Evolutionary conservation across 2,113 vertebrate species (phyloP), one percentile per base, ranked within the genome.

Genomic region (Solea senegalensis): DNA sequence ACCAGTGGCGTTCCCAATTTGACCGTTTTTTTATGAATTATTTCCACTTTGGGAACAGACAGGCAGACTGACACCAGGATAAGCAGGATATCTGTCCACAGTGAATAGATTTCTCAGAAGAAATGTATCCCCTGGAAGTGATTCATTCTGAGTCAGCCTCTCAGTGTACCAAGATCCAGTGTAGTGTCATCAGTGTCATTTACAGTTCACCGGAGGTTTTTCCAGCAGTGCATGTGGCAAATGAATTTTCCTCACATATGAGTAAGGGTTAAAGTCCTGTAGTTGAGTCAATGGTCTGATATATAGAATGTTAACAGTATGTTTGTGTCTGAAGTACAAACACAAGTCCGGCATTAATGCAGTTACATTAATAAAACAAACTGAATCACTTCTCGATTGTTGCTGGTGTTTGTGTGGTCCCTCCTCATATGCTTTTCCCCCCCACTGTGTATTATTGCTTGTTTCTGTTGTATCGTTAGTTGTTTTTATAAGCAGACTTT

Each of bases 131-230:
- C 34, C 34, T 34, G 34, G 34, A 34, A 34, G 34, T 34, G 34
- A 34, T 34, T 34, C 3, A 34, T 34, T 74, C 15, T 80, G 48
- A 69, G 34, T 74, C 65, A 73, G 34, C 44, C 16, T 2, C 59
- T 40, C 4, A 49, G 64, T 56, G 9, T 21, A 39, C 66, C 60
- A 50, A 3, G 12, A 46, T 57, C 6, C 15, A 26, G 14, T 13
- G 2, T 21, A 16, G 34, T 26, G 15, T 40, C n/a, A 45, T 51
- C 6, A 43, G 5, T 53, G 65, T 8, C 49, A 53, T 48, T 63
- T 39, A 27, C 7, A n/a, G 8, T 9, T 9, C 28, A 40, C 3
- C 12, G 16, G 12, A 59, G 8, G 9, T 45, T 46, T 21, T 28
- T 2, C 60, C 5, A 48, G 15, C 21, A 2, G 12, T 34, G 5